Evolutionary conservation across 2,888 invertebrate species (phyloP).

Genomic region (Plutella xylostella): DNA sequence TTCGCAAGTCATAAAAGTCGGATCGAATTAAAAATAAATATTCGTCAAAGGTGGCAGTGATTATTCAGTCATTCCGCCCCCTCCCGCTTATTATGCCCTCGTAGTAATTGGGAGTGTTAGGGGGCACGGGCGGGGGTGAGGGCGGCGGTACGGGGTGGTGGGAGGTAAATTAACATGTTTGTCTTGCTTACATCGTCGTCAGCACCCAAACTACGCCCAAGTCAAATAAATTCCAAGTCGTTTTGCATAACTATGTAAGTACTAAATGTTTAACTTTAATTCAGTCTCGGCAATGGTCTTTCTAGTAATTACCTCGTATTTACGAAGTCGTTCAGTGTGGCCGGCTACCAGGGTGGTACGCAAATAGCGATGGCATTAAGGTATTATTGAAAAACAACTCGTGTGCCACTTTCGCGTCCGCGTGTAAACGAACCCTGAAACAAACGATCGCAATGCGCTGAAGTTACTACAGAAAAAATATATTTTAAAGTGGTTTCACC

Average conservation of each 20-base stretch:
- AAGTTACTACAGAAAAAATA: no score
- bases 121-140: slow-evolving; percentile 8
- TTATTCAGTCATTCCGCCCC: slow-evolving; percentile 37
- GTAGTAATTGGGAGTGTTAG: slow-evolving; percentile 13
- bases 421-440: no score
- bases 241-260: slow-evolving; percentile 53
- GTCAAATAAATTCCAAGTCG: slow-evolving; percentile 64
- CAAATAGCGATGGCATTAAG: no score
- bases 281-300: slow-evolving; percentile 23
- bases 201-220: slow-evolving; percentile 61
- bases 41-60: slow-evolving; percentile 41
- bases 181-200: slow-evolving; percentile 65
- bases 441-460: no score
- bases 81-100: no score
- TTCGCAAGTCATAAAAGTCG: slow-evolving; percentile 32
- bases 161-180: slow-evolving; percentile 65
- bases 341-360: no score
- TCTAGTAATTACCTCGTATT: slow-evolving; percentile 52
- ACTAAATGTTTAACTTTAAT: slow-evolving; percentile 50
- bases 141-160: slow-evolving; percentile 16
- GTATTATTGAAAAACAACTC: no score
- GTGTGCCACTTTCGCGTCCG: no score
- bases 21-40: slow-evolving; percentile 49
- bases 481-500: no score
- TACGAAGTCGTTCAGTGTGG: no score